Evolutionary conservation across 1,140 invertebrate species (phyloP), one percentile per base, ranked within the genome.

Genomic region (Vanessa atalanta): DNA sequence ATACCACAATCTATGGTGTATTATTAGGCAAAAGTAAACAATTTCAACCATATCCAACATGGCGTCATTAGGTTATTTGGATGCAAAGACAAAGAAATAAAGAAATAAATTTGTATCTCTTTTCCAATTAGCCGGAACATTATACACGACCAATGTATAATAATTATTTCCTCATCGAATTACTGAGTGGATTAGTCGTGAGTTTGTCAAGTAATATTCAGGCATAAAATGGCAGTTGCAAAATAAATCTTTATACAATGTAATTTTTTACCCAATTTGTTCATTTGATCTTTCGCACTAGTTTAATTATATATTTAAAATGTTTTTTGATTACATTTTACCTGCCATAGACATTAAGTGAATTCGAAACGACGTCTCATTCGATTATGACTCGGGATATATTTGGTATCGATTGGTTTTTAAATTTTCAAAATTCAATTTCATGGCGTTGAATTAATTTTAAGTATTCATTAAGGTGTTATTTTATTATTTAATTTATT

Each of bases 401-500:
- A n/a, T 65, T 73, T 20, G 50, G 69, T 60, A 43, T 64, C 26
- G 53, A 73, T 70, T 81, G 78, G 74, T 57, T 77, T 80, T 70
- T 57, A 88, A 88, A 85, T 86, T 57, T 84, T 77, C n/a, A 82
- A 83, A 89, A 83, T 83, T 73, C 26, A 80, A 80, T 75, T 85
- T 43, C 68, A 80, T 79, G 83, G 80, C 85, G 84, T 86, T 85
- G 73, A 82, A 82, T 88, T 91, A 90, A 91, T 88, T 91, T 87
- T 91, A 90, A 90, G 89, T 87, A 87, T 90, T 89, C 88, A 83
- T 87, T 90, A 90, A 91, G 89, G 90, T 89, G 88, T 89, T 87
- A 90, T 88, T 87, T 89, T 90, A 91, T 90, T 92, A 86, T 88
- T 91, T 88, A 90, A 89, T 84, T 89, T 92, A 92, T 92, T 89